Percentiles rank a stretch among this genome's conserved stretches.
Conservation (phyloP, 1,140 invertebrate species). For the Coboldia fuscipes region DNA sequence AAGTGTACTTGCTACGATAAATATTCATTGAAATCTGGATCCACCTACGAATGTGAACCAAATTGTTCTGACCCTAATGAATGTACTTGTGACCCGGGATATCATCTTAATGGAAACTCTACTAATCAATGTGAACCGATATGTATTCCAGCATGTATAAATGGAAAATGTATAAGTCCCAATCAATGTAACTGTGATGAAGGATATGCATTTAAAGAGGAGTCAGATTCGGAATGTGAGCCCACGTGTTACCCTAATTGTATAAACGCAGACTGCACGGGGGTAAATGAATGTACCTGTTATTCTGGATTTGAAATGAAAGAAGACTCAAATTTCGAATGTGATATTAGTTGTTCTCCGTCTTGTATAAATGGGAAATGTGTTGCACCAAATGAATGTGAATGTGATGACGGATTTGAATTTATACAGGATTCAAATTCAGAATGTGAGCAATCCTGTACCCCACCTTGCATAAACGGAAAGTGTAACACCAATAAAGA, state of each 20-base stretch:
- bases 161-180: conserved; percentile 1
- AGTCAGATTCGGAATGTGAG: background rate
- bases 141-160: background rate
- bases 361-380: conserved; percentile 1
- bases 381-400: conserved; percentile 1
- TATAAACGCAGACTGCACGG: too few relatives aligned
- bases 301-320: too few relatives aligned
- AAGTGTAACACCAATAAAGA: conserved; percentile 1
- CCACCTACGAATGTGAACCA: too few relatives aligned
- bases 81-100: conserved; percentile 22
- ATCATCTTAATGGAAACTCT: conserved; percentile 1
- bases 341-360: conserved; percentile 25
- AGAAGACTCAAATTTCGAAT: conserved; percentile 14
- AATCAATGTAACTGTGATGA: conserved; percentile 1
- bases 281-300: too few relatives aligned
- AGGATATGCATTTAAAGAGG: background rate
- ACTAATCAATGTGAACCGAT: background rate
- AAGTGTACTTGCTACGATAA: background rate
- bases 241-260: too few relatives aligned
- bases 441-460: background rate
- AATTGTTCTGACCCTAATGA: conserved; percentile 23
- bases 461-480: conserved; percentile 1
- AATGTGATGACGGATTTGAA: conserved; percentile 1
- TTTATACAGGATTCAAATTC: too few relatives aligned
- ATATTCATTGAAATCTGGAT: background rate